Conservation (phyloP, 2,888 invertebrate genomes). For the Leptinotarsa tumamoca region DNA sequence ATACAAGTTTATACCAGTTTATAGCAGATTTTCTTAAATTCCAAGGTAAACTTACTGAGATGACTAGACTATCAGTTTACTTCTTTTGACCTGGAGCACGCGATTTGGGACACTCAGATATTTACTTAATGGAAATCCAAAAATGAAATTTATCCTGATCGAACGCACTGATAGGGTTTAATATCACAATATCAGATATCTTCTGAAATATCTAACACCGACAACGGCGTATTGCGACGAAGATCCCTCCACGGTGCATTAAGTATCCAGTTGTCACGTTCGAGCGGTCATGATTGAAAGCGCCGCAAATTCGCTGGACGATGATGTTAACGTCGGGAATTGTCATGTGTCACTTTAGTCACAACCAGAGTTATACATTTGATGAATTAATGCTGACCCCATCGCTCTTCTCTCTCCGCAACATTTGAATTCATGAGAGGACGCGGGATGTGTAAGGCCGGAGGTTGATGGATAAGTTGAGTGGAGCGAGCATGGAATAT, state of each 20-base stretch:
- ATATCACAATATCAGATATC: not conserved
- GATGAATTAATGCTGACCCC: conserved; percentile 56
- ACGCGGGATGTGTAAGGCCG: not conserved
- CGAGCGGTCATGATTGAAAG: conserved; percentile 55
- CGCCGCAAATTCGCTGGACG: conserved; percentile 53
- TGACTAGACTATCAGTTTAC: too few species aligned
- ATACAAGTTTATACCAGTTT: too few species aligned
- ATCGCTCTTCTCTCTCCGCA: conserved; percentile 30
- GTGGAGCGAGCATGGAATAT: not conserved
- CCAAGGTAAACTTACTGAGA: too few species aligned
- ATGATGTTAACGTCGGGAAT: conserved; percentile 58
- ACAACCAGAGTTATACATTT: conserved; percentile 57
- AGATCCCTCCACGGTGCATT: conserved; percentile 33
- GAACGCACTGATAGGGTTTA: too few species aligned
- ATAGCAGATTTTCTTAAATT: too few species aligned
- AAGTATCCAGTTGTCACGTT: conserved; percentile 51
- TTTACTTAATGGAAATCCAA: too few species aligned
- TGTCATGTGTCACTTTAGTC: conserved; percentile 60
- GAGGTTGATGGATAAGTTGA: conserved; percentile 11
- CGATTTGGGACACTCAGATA: too few species aligned
- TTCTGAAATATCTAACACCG: conserved; percentile 16
- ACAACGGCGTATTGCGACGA: not conserved
- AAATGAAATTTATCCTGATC: too few species aligned
- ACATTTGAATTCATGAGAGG: conserved; percentile 8
- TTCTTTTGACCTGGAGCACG: too few species aligned